These are phyloP conservation scores for Eupithecia tripunctaria DNA, from an alignment of 2,888 invertebrate species.

Conservation along the genomic window DNA sequence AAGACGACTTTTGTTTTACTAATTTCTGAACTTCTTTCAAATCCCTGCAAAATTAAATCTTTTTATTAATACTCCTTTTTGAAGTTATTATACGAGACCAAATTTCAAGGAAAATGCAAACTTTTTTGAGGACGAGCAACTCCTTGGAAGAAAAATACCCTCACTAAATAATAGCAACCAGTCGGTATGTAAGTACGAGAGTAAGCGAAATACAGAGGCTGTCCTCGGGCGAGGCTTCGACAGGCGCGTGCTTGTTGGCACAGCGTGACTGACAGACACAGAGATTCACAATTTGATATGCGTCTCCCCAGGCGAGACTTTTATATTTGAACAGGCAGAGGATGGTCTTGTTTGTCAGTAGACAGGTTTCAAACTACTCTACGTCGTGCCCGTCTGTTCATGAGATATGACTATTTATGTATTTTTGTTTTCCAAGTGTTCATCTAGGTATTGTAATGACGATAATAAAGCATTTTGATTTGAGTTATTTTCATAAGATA, in stretches of 20 bases:
- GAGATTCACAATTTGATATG: constrained; percentile 44
- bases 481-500: neutral
- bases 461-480: neutral
- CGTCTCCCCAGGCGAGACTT: constrained; percentile 40
- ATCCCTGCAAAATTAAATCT: too few relatives aligned
- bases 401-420: neutral
- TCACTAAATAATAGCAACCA: neutral
- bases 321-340: constrained; percentile 38
- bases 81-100: neutral
- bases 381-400: neutral
- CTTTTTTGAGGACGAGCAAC: neutral
- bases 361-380: neutral
- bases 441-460: neutral
- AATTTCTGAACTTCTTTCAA: too few relatives aligned
- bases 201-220: neutral
- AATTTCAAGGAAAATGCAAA: neutral
- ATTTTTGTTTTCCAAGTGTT: neutral
- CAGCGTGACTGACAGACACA: constrained; percentile 35
- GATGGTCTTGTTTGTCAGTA: neutral
- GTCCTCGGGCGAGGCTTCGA: constrained; percentile 10
- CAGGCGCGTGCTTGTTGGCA: constrained; percentile 23
- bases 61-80: neutral
- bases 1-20: neutral
- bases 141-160: neutral
- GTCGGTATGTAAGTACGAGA: neutral